phyloP scores from a whole-genome alignment of 1,140 invertebrate genomes.

The Pectinophora gossypiella region DNA sequence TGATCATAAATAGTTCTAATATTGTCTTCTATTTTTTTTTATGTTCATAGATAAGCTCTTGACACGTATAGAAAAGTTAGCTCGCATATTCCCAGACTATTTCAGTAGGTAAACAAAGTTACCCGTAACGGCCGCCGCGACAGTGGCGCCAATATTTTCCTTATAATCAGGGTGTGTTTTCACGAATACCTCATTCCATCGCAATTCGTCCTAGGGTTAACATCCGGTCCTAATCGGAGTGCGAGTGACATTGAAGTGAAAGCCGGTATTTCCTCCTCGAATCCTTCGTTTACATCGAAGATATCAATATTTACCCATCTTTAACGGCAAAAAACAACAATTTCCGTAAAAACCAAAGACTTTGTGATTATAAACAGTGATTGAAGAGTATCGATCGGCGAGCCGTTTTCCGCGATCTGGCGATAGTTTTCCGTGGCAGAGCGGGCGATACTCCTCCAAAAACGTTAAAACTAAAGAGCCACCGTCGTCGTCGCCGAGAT shows the following conservation, averaged over 20 bases:
- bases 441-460: constrained; percentile 46
- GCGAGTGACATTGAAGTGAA: constrained; percentile 69
- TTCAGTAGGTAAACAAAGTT: constrained; percentile 21
- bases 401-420: constrained; percentile 25
- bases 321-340: constrained; percentile 1
- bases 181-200: constrained; percentile 69
- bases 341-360: constrained; percentile 15
- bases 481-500: constrained; percentile 76
- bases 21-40: no score
- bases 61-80: no score
- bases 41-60: no score
- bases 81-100: no score
- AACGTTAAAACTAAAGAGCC: constrained; percentile 61
- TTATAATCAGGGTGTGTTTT: constrained; percentile 72
- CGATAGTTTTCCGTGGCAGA: constrained; percentile 31
- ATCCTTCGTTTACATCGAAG: constrained; percentile 14
- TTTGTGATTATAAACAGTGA: constrained; percentile 20
- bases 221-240: constrained; percentile 49
- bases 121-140: constrained; percentile 35
- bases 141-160: constrained; percentile 69
- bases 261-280: constrained; percentile 32
- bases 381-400: constrained; percentile 34
- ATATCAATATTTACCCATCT: constrained; percentile 3
- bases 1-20: no score
- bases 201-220: constrained; percentile 69